These are phyloP conservation scores for Archocentrus centrarchus DNA, from an alignment of 2,113 vertebrate species.

Conservation along the genomic window DNA sequence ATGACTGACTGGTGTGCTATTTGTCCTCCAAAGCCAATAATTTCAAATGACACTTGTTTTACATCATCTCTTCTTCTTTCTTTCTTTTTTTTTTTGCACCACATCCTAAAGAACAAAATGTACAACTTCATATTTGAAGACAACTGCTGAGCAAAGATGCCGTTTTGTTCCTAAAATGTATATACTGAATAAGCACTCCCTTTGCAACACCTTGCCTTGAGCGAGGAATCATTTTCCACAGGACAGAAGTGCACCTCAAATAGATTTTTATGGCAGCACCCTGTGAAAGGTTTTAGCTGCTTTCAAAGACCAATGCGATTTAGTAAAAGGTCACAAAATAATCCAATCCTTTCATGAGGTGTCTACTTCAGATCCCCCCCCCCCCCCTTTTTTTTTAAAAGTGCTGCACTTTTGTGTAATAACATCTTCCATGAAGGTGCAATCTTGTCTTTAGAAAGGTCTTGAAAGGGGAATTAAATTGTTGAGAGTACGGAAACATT, in stretches of 20 bases:
- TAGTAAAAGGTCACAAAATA: slow-evolving; percentile 58
- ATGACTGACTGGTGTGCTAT: background rate
- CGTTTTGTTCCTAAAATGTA: background rate
- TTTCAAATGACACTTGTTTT: slow-evolving; percentile 23
- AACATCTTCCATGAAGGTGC: slow-evolving; percentile 30
- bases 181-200: background rate
- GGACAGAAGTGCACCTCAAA: slow-evolving; percentile 37
- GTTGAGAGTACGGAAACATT: background rate
- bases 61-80: background rate
- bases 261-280: slow-evolving; percentile 40
- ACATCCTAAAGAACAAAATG: slow-evolving; percentile 5
- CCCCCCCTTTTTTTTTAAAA: slow-evolving; percentile 17
- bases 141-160: background rate
- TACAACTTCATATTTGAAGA: background rate
- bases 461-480: slow-evolving; percentile 27
- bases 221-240: slow-evolving; percentile 37
- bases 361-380: slow-evolving; percentile 18
- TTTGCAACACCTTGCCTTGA: slow-evolving; percentile 8
- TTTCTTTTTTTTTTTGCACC: background rate
- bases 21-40: slow-evolving; percentile 27
- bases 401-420: slow-evolving; percentile 36
- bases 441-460: slow-evolving; percentile 31
- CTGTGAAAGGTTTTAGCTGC: slow-evolving; percentile 55
- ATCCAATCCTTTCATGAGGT: slow-evolving; percentile 52
- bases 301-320: slow-evolving; percentile 59